These are phyloP conservation scores for Odocoileus hemionus DNA, from an alignment of 2,113 vertebrate genomes.

Conservation along the genomic window DNA sequence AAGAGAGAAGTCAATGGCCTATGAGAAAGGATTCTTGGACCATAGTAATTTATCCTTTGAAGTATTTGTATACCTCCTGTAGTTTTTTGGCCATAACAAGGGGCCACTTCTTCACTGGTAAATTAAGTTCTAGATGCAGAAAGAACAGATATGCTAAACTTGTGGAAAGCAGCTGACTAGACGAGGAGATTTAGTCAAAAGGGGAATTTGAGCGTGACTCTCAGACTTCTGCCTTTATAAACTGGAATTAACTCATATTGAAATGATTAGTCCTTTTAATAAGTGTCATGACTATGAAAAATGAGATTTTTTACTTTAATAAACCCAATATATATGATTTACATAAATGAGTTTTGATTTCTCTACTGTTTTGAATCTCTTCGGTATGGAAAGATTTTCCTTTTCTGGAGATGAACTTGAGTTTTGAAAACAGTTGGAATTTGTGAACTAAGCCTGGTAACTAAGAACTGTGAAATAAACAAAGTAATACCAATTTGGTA, in stretches of 20 bases:
- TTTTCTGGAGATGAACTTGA: slow-evolving; percentile 30
- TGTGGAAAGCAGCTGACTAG: neutral
- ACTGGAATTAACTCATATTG: neutral
- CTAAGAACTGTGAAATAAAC: slow-evolving; percentile 53
- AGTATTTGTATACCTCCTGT: neutral
- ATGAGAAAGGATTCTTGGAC: neutral
- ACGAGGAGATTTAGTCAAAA: neutral
- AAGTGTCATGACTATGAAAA: slow-evolving; percentile 32
- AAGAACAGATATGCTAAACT: neutral
- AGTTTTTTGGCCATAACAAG: neutral
- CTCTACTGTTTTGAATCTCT: slow-evolving; percentile 44
- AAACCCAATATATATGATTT: slow-evolving; percentile 47
- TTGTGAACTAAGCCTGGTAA: slow-evolving; percentile 47
- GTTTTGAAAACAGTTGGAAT: slow-evolving; percentile 47
- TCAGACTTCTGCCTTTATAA: slow-evolving; percentile 2
- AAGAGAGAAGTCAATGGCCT: neutral
- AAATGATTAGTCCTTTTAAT: slow-evolving; percentile 50
- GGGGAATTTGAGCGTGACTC: neutral
- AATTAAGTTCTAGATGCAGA: neutral
- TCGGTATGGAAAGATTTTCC: slow-evolving; percentile 32
- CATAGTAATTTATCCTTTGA: neutral
- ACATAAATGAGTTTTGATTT: slow-evolving; percentile 43
- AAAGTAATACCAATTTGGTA: slow-evolving; percentile 44
- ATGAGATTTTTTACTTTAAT: slow-evolving; percentile 48
- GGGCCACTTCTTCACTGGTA: neutral